Evolutionary conservation across 2,888 invertebrate genomes (phyloP).

Genomic region (Thymelicus sylvestris): DNA sequence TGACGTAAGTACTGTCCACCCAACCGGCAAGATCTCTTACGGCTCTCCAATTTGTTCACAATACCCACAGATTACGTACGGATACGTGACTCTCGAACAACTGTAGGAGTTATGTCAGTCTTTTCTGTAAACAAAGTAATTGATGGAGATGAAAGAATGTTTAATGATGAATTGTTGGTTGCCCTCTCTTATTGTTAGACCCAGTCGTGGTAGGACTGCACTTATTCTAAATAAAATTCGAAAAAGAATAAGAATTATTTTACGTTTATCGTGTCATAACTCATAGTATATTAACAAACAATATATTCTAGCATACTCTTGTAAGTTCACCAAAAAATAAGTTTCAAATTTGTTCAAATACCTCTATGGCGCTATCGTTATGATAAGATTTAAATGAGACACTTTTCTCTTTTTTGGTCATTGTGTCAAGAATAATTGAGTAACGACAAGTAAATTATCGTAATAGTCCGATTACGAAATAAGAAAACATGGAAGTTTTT

Average conservation of each 20-base stretch:
- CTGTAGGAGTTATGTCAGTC: constrained; percentile 59
- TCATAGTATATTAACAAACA: no score
- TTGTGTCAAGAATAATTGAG: background rate
- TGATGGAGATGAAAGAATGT: constrained; percentile 17
- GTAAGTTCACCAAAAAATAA: no score
- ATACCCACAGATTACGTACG: constrained; percentile 62
- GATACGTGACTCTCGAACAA: constrained; percentile 61
- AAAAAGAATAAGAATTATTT: no score
- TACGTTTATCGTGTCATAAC: no score
- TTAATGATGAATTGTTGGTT: background rate
- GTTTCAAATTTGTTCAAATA: no score
- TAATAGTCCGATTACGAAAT: background rate
- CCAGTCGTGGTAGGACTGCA: background rate
- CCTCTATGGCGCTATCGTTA: no score
- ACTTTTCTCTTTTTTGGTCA: background rate
- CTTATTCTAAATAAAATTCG: no score
- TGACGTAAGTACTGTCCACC: constrained; percentile 55
- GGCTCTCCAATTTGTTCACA: constrained; percentile 53
- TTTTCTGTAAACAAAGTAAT: constrained; percentile 3
- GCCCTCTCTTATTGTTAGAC: background rate
- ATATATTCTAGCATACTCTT: no score
- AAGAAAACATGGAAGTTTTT: background rate
- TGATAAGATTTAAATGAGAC: no score
- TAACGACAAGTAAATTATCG: background rate
- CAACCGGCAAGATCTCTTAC: constrained; percentile 54